These are phyloP conservation scores for Gnathonemus longibarbis DNA, from an alignment of 2,113 vertebrate genomes.

Conservation along the genomic window DNA sequence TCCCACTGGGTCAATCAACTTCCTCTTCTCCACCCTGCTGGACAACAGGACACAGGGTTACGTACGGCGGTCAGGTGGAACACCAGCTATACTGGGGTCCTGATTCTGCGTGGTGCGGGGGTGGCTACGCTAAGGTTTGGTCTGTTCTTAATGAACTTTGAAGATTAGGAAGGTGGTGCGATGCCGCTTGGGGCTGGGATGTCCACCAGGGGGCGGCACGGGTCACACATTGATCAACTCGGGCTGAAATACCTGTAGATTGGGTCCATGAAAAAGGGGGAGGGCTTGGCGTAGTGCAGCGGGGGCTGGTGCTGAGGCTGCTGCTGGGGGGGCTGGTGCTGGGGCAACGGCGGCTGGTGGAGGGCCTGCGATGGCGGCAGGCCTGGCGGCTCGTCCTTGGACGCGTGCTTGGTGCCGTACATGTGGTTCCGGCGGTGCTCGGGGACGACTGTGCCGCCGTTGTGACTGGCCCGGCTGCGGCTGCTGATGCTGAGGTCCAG, in stretches of 20 bases:
- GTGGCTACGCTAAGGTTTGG: not conserved
- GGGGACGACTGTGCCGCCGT: conserved; percentile 60
- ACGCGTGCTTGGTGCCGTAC: conserved; percentile 68
- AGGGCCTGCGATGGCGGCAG: conserved; percentile 69
- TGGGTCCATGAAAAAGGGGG: conserved; percentile 98
- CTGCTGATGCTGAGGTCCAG: conserved; percentile 92
- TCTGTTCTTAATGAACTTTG: not conserved
- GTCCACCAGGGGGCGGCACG: not conserved
- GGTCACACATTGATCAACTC: conserved; percentile 47
- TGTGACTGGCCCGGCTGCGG: conserved; percentile 79
- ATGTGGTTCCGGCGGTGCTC: conserved; percentile 78
- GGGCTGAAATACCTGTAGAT: conserved; percentile 97
- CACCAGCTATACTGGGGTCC: not conserved
- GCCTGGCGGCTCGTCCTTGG: conserved; percentile 67
- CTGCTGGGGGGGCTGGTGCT: conserved; percentile 72
- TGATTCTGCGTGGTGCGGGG: not conserved
- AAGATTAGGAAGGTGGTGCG: not conserved
- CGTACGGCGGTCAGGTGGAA: conserved; percentile 63
- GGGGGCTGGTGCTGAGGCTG: conserved; percentile 78
- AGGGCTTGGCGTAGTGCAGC: conserved; percentile 96
- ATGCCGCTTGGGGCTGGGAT: not conserved
- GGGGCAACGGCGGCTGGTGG: conserved; percentile 69
- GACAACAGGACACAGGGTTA: conserved; percentile 94
- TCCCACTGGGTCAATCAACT: conserved; percentile 90
- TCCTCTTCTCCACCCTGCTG: conserved; percentile 99